Evolutionary conservation across 2,113 vertebrate genomes (phyloP).

Genomic region (Sarotherodon lohbergeri): DNA sequence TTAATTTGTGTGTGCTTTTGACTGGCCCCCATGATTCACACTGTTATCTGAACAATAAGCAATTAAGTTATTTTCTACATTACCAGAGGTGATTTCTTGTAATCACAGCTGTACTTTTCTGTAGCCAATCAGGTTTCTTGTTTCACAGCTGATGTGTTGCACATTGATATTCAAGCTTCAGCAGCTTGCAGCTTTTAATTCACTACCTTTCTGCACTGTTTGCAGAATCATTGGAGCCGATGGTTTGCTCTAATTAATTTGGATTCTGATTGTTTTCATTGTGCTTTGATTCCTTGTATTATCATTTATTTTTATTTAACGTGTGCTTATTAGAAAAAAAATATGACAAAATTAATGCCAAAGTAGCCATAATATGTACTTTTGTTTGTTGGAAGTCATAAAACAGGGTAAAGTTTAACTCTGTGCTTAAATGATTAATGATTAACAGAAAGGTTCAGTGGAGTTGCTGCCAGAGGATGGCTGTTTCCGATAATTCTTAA

Average conservation of each 20-base stretch:
- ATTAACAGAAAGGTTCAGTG: slow-evolving; percentile 3
- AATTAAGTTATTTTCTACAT: not conserved
- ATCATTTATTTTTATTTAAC: not conserved
- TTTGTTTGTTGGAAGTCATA: not conserved
- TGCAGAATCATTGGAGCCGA: not conserved
- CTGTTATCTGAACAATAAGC: not conserved
- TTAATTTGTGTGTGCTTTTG: not conserved
- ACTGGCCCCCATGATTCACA: not conserved
- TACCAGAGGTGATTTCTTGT: slow-evolving; percentile 4
- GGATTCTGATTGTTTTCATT: not conserved
- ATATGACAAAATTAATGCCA: not conserved
- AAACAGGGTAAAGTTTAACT: not conserved
- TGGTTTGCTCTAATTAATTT: not conserved
- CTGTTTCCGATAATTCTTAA: not conserved
- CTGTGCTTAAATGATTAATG: not conserved
- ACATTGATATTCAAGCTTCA: not conserved
- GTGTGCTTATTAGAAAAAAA: not conserved
- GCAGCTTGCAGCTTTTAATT: not conserved
- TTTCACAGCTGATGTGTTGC: not conserved
- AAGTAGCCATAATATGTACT: not conserved
- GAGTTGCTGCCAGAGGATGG: not conserved
- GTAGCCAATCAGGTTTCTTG: not conserved
- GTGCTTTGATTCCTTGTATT: not conserved
- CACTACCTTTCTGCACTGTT: not conserved
- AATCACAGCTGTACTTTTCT: not conserved